phyloP scores from a whole-genome alignment of 1,140 invertebrate genomes.

The Scaptomyza graminum region DNA sequence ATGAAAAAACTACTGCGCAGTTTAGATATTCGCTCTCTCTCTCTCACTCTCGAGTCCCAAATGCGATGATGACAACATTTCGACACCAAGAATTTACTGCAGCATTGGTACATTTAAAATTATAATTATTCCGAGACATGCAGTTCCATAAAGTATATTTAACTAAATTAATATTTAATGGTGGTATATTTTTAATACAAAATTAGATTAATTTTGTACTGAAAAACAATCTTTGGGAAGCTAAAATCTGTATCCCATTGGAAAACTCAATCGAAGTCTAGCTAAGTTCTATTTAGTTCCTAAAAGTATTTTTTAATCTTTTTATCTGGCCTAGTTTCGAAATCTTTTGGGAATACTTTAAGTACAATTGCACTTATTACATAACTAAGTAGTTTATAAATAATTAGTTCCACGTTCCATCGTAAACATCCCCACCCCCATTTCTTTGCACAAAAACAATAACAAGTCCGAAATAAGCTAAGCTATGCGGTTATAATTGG shows the following conservation, averaged over 20 bases:
- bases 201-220: too few relatives aligned
- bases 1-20: constrained; percentile 25
- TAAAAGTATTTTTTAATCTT: background rate
- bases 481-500: background rate
- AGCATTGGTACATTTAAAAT: background rate
- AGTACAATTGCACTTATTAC: background rate
- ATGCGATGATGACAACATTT: constrained; percentile 31
- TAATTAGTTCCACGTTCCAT: too few relatives aligned
- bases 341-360: background rate
- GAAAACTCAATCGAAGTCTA: too few relatives aligned
- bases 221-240: too few relatives aligned
- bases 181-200: too few relatives aligned
- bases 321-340: background rate
- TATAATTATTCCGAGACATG: background rate
- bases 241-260: too few relatives aligned
- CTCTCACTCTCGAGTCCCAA: constrained; percentile 3
- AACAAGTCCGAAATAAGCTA: background rate
- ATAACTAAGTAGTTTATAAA: background rate
- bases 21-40: background rate
- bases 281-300: too few relatives aligned
- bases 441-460: background rate
- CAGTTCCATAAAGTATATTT: background rate
- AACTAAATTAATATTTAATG: too few relatives aligned
- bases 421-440: background rate
- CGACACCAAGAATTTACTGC: background rate